Conservation (phyloP, 2,888 invertebrate species). For the Monoplex corrugatus region DNA sequence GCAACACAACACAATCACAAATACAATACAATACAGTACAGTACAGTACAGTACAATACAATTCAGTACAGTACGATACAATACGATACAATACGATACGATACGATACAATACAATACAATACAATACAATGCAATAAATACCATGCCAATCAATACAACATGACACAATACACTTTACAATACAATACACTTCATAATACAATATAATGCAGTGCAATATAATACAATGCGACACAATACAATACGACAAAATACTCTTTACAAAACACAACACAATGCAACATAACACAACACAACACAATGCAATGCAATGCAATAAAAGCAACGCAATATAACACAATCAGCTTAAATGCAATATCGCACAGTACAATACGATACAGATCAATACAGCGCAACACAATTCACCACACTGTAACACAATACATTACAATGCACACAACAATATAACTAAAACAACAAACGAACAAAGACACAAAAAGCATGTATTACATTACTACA, state of each 20-base stretch:
- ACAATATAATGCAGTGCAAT: neutral
- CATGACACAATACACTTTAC: neutral
- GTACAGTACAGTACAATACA: neutral
- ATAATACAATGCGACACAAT: neutral
- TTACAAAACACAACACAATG: neutral
- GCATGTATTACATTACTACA: too few relatives aligned
- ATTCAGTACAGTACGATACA: neutral
- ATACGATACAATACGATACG: neutral
- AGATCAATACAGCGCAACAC: neutral
- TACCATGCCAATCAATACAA: neutral
- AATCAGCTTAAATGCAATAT: too few relatives aligned
- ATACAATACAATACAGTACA: neutral
- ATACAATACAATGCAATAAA: neutral
- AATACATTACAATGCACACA: neutral
- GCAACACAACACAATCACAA: neutral
- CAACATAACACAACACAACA: neutral
- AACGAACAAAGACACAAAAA: too few relatives aligned
- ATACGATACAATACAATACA: neutral
- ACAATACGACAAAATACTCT: too few relatives aligned
- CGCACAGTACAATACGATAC: neutral
- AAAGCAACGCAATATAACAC: neutral
- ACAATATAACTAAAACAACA: too few relatives aligned
- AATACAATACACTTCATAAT: neutral
- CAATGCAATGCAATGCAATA: neutral
- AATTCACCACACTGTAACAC: neutral